Evolutionary conservation across 1,140 invertebrate species (phyloP).

Genomic region (Drosophila tristis): DNA sequence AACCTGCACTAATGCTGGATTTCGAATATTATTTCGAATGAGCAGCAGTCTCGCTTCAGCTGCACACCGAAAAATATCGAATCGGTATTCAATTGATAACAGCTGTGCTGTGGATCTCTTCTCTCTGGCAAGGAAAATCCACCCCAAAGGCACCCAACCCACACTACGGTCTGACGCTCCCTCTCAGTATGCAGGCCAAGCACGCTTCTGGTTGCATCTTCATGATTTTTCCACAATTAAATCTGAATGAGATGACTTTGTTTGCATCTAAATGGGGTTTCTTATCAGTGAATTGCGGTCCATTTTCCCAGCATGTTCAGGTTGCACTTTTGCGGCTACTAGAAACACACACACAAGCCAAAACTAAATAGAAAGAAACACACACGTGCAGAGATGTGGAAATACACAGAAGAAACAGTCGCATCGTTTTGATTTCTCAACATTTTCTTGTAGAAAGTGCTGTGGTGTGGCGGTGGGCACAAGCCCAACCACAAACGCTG

Average conservation of each 20-base stretch:
- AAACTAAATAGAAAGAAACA: background rate
- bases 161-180: slow-evolving; percentile 13
- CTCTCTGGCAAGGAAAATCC: slow-evolving; percentile 8
- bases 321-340: slow-evolving; percentile 70
- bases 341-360: slow-evolving; percentile 25
- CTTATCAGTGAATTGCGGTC: slow-evolving; percentile 74
- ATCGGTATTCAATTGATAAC: slow-evolving; percentile 32
- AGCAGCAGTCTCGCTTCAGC: slow-evolving; percentile 17
- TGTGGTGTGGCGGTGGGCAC: slow-evolving; percentile 55
- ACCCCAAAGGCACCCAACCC: slow-evolving; percentile 26
- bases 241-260: slow-evolving; percentile 31
- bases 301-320: slow-evolving; percentile 67
- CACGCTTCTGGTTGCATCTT: slow-evolving; percentile 31
- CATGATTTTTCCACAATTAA: slow-evolving; percentile 37
- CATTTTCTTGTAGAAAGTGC: slow-evolving; percentile 81
- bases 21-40: slow-evolving; percentile 8
- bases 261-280: slow-evolving; percentile 47
- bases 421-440: slow-evolving; percentile 82
- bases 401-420: slow-evolving; percentile 53
- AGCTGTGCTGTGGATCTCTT: slow-evolving; percentile 9
- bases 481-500: slow-evolving; percentile 27
- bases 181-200: background rate
- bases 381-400: slow-evolving; percentile 5
- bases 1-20: slow-evolving; percentile 33
- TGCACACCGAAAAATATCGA: slow-evolving; percentile 32